Conservation (phyloP, 30 jellyfish, hydroid and myxozoan genomes). For the Cassiopea andromeda region DNA sequence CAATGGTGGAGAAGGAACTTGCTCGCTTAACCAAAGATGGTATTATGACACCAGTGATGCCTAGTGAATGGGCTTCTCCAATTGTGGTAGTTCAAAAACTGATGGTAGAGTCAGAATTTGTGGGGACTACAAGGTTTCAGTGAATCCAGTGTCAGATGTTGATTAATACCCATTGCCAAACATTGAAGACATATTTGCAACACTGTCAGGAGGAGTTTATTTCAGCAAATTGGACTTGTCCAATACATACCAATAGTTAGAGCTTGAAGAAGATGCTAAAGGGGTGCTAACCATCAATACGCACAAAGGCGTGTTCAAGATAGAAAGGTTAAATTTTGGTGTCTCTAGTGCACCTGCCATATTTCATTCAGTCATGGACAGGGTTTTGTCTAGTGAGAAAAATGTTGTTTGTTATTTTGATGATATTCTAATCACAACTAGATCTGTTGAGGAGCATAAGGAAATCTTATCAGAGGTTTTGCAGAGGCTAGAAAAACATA, state of each 20-base stretch:
- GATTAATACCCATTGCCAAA: background rate
- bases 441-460: slow-evolving; percentile 40
- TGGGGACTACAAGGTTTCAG: slow-evolving; percentile 62
- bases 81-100: slow-evolving; percentile 41
- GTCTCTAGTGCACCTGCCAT: slow-evolving; percentile 64
- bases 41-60: slow-evolving; percentile 20
- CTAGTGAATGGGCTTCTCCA: slow-evolving; percentile 64
- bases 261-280: slow-evolving; percentile 45
- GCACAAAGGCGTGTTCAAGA: slow-evolving; percentile 62
- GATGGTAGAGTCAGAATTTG: slow-evolving; percentile 47
- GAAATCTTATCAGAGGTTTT: slow-evolving; percentile 19
- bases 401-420: slow-evolving; percentile 27
- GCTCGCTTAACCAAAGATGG: slow-evolving; percentile 30
- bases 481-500: slow-evolving; percentile 10
- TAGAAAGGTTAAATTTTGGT: slow-evolving; percentile 56
- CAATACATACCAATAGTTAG: slow-evolving; percentile 67
- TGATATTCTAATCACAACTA: slow-evolving; percentile 50
- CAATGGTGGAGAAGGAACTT: slow-evolving; percentile 29
- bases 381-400: slow-evolving; percentile 12
- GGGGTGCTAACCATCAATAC: slow-evolving; percentile 55
- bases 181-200: background rate
- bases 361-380: slow-evolving; percentile 56
- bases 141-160: slow-evolving; percentile 44
- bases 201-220: background rate
- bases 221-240: slow-evolving; percentile 68